Evolutionary conservation across 2,113 vertebrate species (phyloP), one percentile per base, ranked within the genome.

Genomic region (Hippoglossus stenolepis): DNA sequence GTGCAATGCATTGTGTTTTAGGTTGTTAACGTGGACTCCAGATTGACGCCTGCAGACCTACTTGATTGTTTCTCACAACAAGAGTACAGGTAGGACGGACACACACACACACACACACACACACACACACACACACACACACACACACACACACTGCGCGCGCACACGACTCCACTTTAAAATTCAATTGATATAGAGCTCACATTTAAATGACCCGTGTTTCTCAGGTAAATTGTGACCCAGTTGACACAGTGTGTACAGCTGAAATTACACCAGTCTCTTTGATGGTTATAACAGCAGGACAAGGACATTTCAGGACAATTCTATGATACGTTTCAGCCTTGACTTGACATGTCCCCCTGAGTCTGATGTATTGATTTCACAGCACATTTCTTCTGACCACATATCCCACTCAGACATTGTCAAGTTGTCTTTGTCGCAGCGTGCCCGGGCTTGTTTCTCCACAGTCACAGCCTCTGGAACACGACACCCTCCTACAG

Each of bases 31-130:
- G 88, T 90, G 80, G 77, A 81, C 86, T 72, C 92, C 51, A 77
- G 73, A 23, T 93, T 98, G 82, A 95, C 90, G 77, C 93, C 95
- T 57, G 94, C 93, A 80, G 95, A 96, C 74, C 92, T 99, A 17
- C 94, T 95, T 26, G 92, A 95, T 5, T 98, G 96, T 86, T 91
- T 97, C 84, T 96, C 96, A 64, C 96, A 96, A 17, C 90, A 94
- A 45, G 85, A 94, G 0, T 98, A 96, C 85, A 94, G 96, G 97
- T 98, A 91, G 87, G 43, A 3, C 38, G 28, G 72, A 61, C 51
- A 38, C 12, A 60, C 28, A 59, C 5, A 61, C 56, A 62, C 45
- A 73, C 2, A 18, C n/a, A 21, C 5, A 58, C 24, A 35, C 14
- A 45, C 43, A 14, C 43, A 45, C 43, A 45, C 43, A 14, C 43